Base-by-base conservation (phyloP, 2,797 vertebrate genomes). In the Urosaurus nigricauda region DNA sequence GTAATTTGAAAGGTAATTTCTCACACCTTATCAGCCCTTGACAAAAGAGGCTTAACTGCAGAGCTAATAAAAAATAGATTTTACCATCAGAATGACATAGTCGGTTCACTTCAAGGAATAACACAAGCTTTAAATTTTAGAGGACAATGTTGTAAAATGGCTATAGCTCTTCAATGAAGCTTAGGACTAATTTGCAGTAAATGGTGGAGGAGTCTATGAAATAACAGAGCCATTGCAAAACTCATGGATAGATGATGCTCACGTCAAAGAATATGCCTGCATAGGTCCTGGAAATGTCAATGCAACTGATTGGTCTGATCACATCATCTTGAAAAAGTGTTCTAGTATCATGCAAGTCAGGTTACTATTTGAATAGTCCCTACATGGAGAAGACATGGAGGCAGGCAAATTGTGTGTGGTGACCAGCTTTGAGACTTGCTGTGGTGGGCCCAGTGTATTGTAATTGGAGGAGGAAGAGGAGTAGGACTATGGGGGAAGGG, bases 1-100 rank as follows among this genome's bases (percentile, higher is more conserved):
- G 77, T 87, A 90, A 95, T 93, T 93, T 81, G 85, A 95, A 94
- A 91, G 35, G n/a, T 58, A 91, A 93, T 94, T 86, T 88, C 90
- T 93, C 91, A 74, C 13, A 89, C 86, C 24, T 94, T 93, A 89
- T 93, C 63, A 83, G 65, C 24, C 90, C 47, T 87, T 83, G 26
- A 94, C 75, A 92, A 93, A 9, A 85, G 89, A 87, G 86, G n/a
- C 37, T 94, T 92, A 93, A 90, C 82, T 85, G 89, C n/a, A 81
- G 82, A 73, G 37, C 56, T 92, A 89, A 89, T 92, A 78, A 79
- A 74, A 53, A 37, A 40, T 47, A 43, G 58, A 90, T 93, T 94
- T 93, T 89, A 90, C 92, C 68, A 63, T 87, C 87, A 79, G 80
- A 90, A 91, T 91, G 85, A 90, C 83, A 43, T 68, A 84, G 16